Conservation (phyloP, 1,140 invertebrate species). For the Belonocnema kinseyi region DNA sequence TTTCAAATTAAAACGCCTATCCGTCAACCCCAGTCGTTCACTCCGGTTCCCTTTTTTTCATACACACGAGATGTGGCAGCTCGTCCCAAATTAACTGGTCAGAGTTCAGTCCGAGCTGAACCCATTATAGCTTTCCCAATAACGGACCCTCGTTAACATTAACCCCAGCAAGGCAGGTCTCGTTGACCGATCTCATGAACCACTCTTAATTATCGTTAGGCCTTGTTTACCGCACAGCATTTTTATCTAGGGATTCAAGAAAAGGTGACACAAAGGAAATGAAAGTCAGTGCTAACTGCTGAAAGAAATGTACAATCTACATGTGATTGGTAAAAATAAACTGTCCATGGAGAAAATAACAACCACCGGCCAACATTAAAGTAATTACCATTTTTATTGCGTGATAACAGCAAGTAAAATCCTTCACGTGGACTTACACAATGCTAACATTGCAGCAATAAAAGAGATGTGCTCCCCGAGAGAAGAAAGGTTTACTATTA, state of each 20-base stretch:
- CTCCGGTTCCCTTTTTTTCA: background rate
- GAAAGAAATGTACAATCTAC: slow-evolving; percentile 29
- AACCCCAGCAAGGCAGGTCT: slow-evolving; percentile 58
- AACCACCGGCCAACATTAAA: background rate
- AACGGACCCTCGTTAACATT: slow-evolving; percentile 58
- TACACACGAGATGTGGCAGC: background rate
- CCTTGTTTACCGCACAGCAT: slow-evolving; percentile 45
- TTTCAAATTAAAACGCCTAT: slow-evolving; percentile 48
- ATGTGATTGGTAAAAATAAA: background rate
- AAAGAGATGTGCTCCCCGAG: too few species aligned
- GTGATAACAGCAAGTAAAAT: slow-evolving; percentile 6
- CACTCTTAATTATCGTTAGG: slow-evolving; percentile 59
- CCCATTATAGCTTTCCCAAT: slow-evolving; percentile 54
- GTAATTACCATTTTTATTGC: slow-evolving; percentile 28
- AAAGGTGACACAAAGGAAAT: slow-evolving; percentile 35
- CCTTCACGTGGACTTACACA: background rate
- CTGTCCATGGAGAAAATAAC: background rate
- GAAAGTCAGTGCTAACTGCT: slow-evolving; percentile 36
- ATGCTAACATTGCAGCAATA: background rate
- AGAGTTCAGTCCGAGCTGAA: slow-evolving; percentile 56
- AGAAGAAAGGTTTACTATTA: too few species aligned
- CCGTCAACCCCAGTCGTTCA: background rate
- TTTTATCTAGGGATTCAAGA: background rate
- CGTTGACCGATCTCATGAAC: slow-evolving; percentile 53
- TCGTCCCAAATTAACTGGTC: slow-evolving; percentile 10